A percentile compares a stretch with the other conserved stretches of the same genome.
These are phyloP conservation scores for Mirounga angustirostris DNA, from an alignment of 2,113 vertebrate species.

Conservation along the genomic window DNA sequence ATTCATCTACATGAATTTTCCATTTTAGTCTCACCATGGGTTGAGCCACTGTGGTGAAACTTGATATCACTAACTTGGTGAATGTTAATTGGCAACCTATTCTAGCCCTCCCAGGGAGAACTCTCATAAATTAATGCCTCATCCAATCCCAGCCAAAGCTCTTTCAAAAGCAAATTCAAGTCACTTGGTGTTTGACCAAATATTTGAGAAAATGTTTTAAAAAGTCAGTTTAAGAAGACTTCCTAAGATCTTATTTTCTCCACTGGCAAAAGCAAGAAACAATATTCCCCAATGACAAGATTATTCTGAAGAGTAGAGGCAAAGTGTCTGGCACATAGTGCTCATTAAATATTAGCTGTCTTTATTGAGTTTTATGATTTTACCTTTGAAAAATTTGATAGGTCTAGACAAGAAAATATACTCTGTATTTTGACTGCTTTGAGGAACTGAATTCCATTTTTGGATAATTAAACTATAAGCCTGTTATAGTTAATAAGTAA, in stretches of 20 bases:
- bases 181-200: not conserved
- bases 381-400: slow-evolving; percentile 39
- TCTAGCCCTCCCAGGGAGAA: not conserved
- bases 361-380: not conserved
- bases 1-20: not conserved
- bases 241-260: slow-evolving; percentile 51
- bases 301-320: slow-evolving; percentile 23
- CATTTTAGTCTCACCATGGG: slow-evolving; percentile 10
- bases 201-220: slow-evolving; percentile 46
- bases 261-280: slow-evolving; percentile 27
- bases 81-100: not conserved
- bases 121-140: not conserved
- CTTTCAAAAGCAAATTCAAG: slow-evolving; percentile 3
- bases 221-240: slow-evolving; percentile 14
- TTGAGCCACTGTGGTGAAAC: not conserved
- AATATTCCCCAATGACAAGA: not conserved
- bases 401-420: not conserved
- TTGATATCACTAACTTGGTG: not conserved
- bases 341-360: not conserved
- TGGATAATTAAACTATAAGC: not conserved
- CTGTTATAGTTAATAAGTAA: not conserved
- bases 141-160: not conserved
- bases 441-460: not conserved
- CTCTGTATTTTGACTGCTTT: not conserved
- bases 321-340: not conserved